These are phyloP conservation scores for Zelleria hepariella DNA, from an alignment of 2,888 invertebrate species.

Conservation along the genomic window DNA sequence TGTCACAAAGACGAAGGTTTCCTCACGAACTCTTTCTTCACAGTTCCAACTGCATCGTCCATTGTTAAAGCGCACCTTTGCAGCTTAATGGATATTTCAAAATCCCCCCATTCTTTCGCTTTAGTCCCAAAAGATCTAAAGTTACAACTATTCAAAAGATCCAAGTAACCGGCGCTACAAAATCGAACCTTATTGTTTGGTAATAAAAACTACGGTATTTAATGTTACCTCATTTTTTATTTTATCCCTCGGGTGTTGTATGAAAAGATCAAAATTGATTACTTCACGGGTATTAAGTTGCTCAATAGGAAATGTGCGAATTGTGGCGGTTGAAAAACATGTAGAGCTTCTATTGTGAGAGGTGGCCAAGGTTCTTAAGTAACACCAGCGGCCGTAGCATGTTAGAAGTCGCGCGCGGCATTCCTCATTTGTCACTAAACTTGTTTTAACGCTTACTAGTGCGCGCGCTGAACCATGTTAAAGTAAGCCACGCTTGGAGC, in stretches of 20 bases:
- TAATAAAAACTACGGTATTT: too few species aligned
- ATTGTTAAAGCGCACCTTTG: not conserved
- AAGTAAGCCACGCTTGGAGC: too few species aligned
- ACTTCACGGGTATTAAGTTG: slow-evolving; percentile 17
- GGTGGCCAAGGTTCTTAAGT: not conserved
- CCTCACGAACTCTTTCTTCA: not conserved
- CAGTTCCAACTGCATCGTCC: not conserved
- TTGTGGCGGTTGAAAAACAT: slow-evolving; percentile 8
- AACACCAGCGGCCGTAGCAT: too few species aligned
- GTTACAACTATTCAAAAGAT: too few species aligned
- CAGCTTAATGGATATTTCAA: not conserved
- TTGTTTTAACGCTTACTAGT: too few species aligned
- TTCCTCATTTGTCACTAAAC: too few species aligned
- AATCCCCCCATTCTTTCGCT: not conserved
- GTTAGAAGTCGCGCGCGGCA: too few species aligned
- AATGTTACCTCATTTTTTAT: too few species aligned
- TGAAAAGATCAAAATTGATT: slow-evolving; percentile 3
- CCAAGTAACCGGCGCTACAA: too few species aligned
- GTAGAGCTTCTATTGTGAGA: not conserved
- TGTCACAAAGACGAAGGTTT: not conserved
- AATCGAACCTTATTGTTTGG: too few species aligned
- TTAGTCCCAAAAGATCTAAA: not conserved
- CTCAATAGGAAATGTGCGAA: slow-evolving; percentile 17
- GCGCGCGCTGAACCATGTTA: too few species aligned
- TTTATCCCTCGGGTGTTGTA: too few species aligned